Conservation (phyloP, 1,140 invertebrate species). For the Conus betulinus region DNA sequence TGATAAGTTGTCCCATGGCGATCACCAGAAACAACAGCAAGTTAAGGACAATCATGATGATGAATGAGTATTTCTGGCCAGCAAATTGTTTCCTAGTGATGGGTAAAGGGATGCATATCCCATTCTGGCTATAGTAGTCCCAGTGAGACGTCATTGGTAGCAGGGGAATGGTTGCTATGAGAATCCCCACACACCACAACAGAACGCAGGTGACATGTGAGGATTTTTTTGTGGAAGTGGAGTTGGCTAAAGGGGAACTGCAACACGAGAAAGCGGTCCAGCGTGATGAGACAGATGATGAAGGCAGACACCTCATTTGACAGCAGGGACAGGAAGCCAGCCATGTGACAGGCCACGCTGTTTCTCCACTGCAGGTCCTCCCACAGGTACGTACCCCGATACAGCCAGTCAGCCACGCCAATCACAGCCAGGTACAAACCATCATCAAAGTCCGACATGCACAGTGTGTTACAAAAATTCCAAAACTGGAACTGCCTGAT, state of each 20-base stretch:
- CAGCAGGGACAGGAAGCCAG: constrained; percentile 60
- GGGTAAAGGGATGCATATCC: constrained; percentile 56
- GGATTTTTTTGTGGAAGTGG: constrained; percentile 21
- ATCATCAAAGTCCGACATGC: constrained; percentile 65
- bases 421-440: constrained; percentile 65
- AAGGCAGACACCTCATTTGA: constrained; percentile 61
- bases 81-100: constrained; percentile 34
- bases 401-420: constrained; percentile 54
- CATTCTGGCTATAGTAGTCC: constrained; percentile 48
- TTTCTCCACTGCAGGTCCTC: constrained; percentile 55
- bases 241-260: constrained; percentile 56
- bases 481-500: constrained; percentile 26
- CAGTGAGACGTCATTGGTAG: constrained; percentile 42
- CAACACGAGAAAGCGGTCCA: constrained; percentile 58
- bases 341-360: constrained; percentile 54
- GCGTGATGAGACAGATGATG: constrained; percentile 61
- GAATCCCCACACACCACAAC: constrained; percentile 40
- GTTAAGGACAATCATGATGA: constrained; percentile 54
- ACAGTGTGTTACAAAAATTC: constrained; percentile 58
- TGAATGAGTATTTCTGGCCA: constrained; percentile 51
- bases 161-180: constrained; percentile 45
- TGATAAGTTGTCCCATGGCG: constrained; percentile 49
- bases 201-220: not conserved
- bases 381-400: constrained; percentile 54
- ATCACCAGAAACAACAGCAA: constrained; percentile 48